Percentiles rank a stretch among this genome's conserved stretches.
Evolutionary conservation across 2,888 invertebrate genomes (phyloP).

Genomic region (Ophion ventricosus): DNA sequence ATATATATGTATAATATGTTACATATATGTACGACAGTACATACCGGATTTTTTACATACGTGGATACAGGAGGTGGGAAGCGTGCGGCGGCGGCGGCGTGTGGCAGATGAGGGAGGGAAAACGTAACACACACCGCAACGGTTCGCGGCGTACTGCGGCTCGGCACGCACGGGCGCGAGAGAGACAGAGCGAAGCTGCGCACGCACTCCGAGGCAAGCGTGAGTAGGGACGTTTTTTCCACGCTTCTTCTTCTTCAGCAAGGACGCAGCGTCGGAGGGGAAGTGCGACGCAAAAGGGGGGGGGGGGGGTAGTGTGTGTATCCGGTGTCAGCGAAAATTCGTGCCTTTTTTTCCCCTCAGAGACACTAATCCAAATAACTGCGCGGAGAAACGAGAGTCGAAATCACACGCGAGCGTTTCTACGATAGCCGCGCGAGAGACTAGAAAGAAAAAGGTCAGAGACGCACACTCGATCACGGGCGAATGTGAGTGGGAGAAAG

Average conservation of each 20-base stretch:
- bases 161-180: not conserved
- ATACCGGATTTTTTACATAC: not conserved
- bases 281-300: not conserved
- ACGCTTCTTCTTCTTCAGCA: not conserved
- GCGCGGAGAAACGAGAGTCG: not conserved
- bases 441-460: constrained; percentile 42
- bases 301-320: not conserved
- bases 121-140: not conserved
- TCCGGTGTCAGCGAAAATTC: not conserved
- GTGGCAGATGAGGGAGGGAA: not conserved
- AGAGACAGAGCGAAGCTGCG: not conserved
- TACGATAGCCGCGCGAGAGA: constrained; percentile 48
- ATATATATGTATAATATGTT: too few species aligned
- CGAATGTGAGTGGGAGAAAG: constrained; percentile 61
- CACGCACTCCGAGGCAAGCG: not conserved
- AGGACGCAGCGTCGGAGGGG: not conserved
- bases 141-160: not conserved
- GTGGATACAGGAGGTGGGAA: not conserved
- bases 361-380: not conserved
- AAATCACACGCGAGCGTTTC: not conserved
- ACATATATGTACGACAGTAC: not conserved
- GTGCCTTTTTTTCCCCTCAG: not conserved
- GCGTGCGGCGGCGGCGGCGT: not conserved
- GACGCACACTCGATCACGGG: not conserved
- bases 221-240: not conserved